Conservation (phyloP, 1,140 invertebrate genomes). For the Sesamia nonagrioides region DNA sequence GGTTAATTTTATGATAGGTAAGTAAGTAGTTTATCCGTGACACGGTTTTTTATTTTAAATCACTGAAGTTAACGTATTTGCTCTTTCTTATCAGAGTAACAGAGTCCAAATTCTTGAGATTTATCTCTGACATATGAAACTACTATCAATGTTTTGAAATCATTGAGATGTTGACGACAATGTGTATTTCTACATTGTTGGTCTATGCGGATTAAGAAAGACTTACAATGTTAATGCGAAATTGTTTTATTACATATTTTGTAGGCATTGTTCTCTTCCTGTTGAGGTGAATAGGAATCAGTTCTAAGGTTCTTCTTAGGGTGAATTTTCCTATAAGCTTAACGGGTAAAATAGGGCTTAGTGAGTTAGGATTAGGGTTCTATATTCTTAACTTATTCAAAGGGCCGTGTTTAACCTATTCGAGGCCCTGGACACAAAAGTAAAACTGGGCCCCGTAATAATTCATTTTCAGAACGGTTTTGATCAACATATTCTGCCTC, state of each 20-base stretch:
- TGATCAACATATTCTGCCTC: too few species aligned
- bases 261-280: background rate
- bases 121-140: conserved; percentile 6
- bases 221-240: background rate
- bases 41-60: background rate
- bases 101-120: conserved; percentile 6
- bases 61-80: conserved; percentile 2
- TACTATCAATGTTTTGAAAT: conserved; percentile 22
- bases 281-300: too few species aligned
- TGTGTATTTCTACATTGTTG: background rate
- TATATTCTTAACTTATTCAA: too few species aligned
- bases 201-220: background rate
- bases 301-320: too few species aligned
- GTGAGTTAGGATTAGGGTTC: too few species aligned
- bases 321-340: too few species aligned
- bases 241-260: background rate
- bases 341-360: too few species aligned
- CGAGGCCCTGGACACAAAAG: too few species aligned
- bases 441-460: too few species aligned
- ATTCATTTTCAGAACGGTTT: too few species aligned
- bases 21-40: background rate
- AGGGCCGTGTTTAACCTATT: too few species aligned
- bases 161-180: background rate
- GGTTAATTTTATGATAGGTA: background rate
- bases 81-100: background rate